A percentile compares a stretch with the other conserved stretches of the same genome.
Conservation (phyloP, 2,797 vertebrate species). For the Bradypus variegatus region DNA sequence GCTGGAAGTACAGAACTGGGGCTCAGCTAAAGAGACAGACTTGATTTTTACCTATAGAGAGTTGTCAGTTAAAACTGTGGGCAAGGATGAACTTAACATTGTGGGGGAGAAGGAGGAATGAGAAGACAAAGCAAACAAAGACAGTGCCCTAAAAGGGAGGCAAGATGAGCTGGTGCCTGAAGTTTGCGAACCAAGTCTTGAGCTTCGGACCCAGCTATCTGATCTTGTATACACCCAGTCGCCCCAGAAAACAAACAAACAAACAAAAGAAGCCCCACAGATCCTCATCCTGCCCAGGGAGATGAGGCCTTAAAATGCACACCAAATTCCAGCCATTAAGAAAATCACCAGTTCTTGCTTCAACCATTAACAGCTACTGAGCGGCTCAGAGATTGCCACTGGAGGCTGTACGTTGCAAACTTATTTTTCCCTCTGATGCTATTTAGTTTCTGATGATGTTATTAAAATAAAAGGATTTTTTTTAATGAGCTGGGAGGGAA, state of each 20-base stretch:
- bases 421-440: slow-evolving; percentile 44
- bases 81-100: slow-evolving; percentile 1
- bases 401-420: slow-evolving; percentile 18
- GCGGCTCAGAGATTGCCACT: slow-evolving; percentile 46
- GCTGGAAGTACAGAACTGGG: neutral
- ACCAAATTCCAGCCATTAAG: neutral
- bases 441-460: slow-evolving; percentile 49
- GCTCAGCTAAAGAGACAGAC: slow-evolving; percentile 7
- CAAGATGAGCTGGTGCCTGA: neutral
- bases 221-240: neutral
- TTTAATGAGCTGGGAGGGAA: slow-evolving; percentile 59
- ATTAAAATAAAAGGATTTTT: slow-evolving; percentile 57
- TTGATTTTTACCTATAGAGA: neutral
- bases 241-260: neutral
- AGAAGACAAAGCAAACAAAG: slow-evolving; percentile 20
- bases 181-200: neutral
- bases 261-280: neutral
- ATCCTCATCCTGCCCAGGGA: neutral
- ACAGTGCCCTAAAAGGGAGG: neutral
- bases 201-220: slow-evolving; percentile 22
- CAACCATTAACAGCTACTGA: neutral
- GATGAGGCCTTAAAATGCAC: neutral
- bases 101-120: neutral
- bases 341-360: neutral
- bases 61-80: neutral